A percentile compares a stretch with the other conserved stretches of the same genome.
Evolutionary conservation across 2,888 invertebrate species (phyloP).

Genomic region (Parelbella ahira): DNA sequence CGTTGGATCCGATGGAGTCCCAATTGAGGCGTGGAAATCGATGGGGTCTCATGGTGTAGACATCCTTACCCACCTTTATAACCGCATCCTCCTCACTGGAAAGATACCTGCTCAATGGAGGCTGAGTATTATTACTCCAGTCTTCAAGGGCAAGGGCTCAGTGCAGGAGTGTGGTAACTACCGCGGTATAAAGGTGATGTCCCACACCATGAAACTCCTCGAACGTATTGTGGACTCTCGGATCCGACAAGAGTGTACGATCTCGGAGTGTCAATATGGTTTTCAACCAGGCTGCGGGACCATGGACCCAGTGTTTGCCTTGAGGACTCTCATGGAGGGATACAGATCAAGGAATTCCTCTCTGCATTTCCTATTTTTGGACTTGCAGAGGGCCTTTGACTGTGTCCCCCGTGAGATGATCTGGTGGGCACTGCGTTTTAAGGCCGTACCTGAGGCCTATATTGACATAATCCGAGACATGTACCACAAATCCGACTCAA

Average conservation of each 20-base stretch:
- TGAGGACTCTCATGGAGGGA: neutral
- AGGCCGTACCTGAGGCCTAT: slow-evolving; percentile 24
- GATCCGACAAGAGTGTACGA: neutral
- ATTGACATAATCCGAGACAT: slow-evolving; percentile 15
- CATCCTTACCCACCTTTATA: too few species aligned
- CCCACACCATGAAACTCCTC: slow-evolving; percentile 10
- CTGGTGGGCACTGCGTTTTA: slow-evolving; percentile 26
- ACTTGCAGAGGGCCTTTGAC: slow-evolving; percentile 6
- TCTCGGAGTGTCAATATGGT: slow-evolving; percentile 5
- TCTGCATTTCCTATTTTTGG: neutral
- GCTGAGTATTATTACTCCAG: neutral
- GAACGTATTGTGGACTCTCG: neutral
- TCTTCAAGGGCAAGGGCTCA: neutral
- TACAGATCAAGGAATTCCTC: too few species aligned
- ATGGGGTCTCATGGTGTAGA: too few species aligned
- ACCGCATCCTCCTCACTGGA: too few species aligned
- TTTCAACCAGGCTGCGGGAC: neutral
- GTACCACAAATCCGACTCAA: slow-evolving; percentile 4
- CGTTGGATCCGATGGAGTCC: too few species aligned
- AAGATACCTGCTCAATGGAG: too few species aligned
- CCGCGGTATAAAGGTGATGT: neutral
- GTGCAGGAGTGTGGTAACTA: slow-evolving; percentile 9
- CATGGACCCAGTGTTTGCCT: slow-evolving; percentile 1
- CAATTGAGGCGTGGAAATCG: too few species aligned
- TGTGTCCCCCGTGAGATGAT: slow-evolving; percentile 15